Evolutionary conservation across 2,888 invertebrate species (phyloP).

Genomic region (Nomada fucata): DNA sequence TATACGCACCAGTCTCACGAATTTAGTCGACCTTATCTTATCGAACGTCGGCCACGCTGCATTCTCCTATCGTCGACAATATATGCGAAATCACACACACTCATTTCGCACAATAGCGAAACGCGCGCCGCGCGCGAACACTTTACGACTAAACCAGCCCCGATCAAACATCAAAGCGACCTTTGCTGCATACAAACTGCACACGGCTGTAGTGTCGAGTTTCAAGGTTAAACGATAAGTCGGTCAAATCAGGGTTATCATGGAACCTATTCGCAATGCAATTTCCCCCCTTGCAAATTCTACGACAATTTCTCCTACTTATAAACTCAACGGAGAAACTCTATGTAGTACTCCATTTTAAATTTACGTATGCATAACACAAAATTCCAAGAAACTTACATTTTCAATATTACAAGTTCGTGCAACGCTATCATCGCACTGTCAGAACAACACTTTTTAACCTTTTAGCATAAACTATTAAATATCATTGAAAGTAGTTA

Average conservation of each 20-base stretch:
- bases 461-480: background rate
- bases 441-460: background rate
- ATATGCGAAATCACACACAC: constrained; percentile 1
- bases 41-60: constrained; percentile 51
- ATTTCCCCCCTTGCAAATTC: constrained; percentile 11
- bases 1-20: background rate
- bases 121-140: constrained; percentile 5
- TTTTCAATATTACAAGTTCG: background rate
- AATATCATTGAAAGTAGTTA: background rate
- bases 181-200: constrained; percentile 23
- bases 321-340: background rate
- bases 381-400: constrained; percentile 39
- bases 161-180: constrained; percentile 47
- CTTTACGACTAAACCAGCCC: constrained; percentile 41
- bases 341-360: background rate
- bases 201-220: constrained; percentile 24
- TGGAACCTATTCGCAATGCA: constrained; percentile 19
- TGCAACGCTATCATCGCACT: background rate
- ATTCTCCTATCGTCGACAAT: constrained; percentile 39
- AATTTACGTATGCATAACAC: background rate
- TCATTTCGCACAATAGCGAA: constrained; percentile 7
- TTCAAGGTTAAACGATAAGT: constrained; percentile 69
- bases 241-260: constrained; percentile 67
- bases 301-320: background rate
- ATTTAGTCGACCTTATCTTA: constrained; percentile 59